Base-by-base conservation (phyloP, 2,797 vertebrate genomes). In the Epinephelus awoara region DNA sequence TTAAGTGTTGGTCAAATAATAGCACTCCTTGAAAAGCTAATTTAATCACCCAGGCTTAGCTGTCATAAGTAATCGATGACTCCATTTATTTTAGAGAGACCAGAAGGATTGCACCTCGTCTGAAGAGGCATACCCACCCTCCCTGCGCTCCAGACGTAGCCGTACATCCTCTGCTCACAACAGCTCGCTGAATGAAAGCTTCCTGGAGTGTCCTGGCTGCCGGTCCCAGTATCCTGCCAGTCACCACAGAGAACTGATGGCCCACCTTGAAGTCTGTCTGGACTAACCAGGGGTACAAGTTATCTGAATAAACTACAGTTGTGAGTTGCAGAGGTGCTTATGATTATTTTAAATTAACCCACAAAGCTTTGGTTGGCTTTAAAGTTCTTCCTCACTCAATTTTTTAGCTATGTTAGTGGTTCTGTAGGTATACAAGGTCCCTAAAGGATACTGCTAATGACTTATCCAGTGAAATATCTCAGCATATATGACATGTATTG, bases 181-280 rank as follows among this genome's bases (percentile, higher is more conserved):
- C 19, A 88, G 77, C 79, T 61, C 88, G 25, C 90, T 96, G 47
- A 93, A 97, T n/a, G 95, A 96, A 82, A 98, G 97, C 77, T 92
- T 96, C 85, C 93, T 98, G 0, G 95, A 96, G 75, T 98, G 97
- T 84, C 97, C 97, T 15, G 90, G 83, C 66, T 98, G 97, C 88
- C 89, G 72, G 64, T 71, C 68, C 0, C 77, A 91, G 69, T 98
- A 97, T 76, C 96, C 96, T 38, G 94, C 95, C 23, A 96, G 94
- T n/a, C 92, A 93, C 12, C 95, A 97, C 2, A 89, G 94, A 52
- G 95, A 98, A 34, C 92, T 98, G 62, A 89, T 98, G 0, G 89
- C 89, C 12, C 97, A 98, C 50, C 79, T 98, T 54, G 97, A 98
- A 23, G 88, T 91, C 69, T 97, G 97, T 72, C 76, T 93, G 0